Evolutionary conservation across 2,888 invertebrate species (phyloP).

Genomic region (Tetrapedia diversipes): DNA sequence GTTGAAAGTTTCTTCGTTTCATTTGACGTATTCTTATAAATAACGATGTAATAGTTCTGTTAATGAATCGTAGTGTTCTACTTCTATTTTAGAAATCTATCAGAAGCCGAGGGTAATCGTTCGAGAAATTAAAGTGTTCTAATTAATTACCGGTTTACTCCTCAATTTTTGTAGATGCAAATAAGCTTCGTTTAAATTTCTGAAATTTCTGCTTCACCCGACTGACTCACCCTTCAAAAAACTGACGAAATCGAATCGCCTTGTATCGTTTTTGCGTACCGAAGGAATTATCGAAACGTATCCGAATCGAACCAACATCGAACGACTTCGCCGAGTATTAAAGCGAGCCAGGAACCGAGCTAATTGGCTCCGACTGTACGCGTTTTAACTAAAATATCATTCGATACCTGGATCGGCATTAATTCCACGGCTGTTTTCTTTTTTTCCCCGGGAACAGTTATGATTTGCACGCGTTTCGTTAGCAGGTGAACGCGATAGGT

Average conservation of each 20-base stretch:
- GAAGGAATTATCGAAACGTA: not conserved
- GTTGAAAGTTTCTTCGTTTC: no score
- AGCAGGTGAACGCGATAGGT: not conserved
- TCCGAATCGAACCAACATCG: conserved; percentile 3
- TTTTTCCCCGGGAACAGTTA: not conserved
- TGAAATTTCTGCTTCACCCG: not conserved
- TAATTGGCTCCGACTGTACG: conserved; percentile 28
- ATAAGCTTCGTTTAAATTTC: no score
- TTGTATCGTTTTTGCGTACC: not conserved
- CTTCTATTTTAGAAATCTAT: no score
- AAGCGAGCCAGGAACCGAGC: conserved; percentile 6
- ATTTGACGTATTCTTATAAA: no score
- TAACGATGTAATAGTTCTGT: no score
- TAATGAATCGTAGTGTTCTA: no score
- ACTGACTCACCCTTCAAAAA: conserved; percentile 13
- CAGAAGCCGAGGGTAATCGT: no score
- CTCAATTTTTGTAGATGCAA: no score
- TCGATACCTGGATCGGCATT: conserved; percentile 28
- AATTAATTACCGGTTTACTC: no score
- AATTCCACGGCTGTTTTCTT: conserved; percentile 2
- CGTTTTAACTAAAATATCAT: conserved; percentile 25
- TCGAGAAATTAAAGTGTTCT: no score
- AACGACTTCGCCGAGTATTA: not conserved
- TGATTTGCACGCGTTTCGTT: conserved; percentile 20
- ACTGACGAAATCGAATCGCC: conserved; percentile 16